Conservation (phyloP, 1,140 invertebrate species). For the Drosophila neocordata region DNA sequence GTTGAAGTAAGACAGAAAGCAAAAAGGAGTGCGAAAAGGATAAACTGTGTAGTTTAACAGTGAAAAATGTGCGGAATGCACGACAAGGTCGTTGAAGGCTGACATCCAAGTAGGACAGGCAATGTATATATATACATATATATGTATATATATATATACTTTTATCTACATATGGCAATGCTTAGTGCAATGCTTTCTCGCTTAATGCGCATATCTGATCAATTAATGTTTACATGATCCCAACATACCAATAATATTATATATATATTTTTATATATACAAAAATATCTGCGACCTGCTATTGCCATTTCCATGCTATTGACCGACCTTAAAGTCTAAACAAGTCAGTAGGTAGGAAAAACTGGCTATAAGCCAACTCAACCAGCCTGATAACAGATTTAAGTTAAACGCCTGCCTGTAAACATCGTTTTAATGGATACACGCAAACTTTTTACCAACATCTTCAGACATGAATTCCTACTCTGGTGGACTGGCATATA, state of each 20-base stretch:
- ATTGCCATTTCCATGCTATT: conserved; percentile 29
- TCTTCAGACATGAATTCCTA: no score
- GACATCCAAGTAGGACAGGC: conserved; percentile 16
- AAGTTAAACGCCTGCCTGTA: conserved; percentile 22
- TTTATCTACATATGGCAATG: conserved; percentile 9
- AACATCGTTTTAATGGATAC: conserved; percentile 42
- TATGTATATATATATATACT: not conserved
- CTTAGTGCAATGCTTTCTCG: conserved; percentile 3
- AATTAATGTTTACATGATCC: conserved; percentile 60
- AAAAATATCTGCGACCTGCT: conserved; percentile 5
- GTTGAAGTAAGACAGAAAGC: conserved; percentile 29
- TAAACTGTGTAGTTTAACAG: conserved; percentile 56
- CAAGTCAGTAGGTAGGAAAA: not conserved
- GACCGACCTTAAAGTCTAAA: conserved; percentile 41
- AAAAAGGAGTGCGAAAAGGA: conserved; percentile 53
- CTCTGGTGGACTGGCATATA: not conserved
- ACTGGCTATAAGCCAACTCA: conserved; percentile 18
- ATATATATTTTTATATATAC: conserved; percentile 18
- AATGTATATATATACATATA: not conserved
- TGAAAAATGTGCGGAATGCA: conserved; percentile 65
- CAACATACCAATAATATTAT: conserved; percentile 48
- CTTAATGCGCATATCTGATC: conserved; percentile 57
- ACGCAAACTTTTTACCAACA: conserved; percentile 7
- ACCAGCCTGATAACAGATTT: conserved; percentile 40
- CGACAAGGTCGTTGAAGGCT: conserved; percentile 57